phyloP scores from a whole-genome alignment of 2,797 vertebrate species.

The Novumbra hubbsi region DNA sequence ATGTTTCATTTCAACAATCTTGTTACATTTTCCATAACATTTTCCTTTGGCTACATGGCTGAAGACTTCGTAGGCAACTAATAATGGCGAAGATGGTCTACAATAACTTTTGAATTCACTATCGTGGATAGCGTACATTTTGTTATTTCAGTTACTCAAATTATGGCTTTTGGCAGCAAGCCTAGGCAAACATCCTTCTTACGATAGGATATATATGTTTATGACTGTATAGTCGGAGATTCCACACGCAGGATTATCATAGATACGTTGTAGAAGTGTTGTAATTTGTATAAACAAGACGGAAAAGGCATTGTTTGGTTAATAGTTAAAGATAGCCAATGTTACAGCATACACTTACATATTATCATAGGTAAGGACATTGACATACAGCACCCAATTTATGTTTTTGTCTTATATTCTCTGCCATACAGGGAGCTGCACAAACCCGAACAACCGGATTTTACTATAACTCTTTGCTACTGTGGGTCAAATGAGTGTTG shows the following conservation, averaged over 20 bases:
- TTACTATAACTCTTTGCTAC: not conserved
- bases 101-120: not conserved
- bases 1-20: not conserved
- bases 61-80: not conserved
- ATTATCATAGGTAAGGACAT: not conserved
- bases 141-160: not conserved
- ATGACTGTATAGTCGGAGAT: not conserved
- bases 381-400: not conserved
- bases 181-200: slow-evolving; percentile 9
- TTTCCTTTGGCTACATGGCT: too few relatives aligned
- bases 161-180: slow-evolving; percentile 3
- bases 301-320: too few relatives aligned
- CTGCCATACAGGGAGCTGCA: not conserved
- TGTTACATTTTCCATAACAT: too few relatives aligned
- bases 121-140: not conserved
- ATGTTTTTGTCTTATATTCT: not conserved
- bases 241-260: not conserved
- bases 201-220: not conserved
- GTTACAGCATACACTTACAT: not conserved
- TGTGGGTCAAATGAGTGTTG: not conserved
- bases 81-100: not conserved
- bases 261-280: not conserved
- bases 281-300: not conserved
- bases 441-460: slow-evolving; percentile 43
- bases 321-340: not conserved